phyloP scores from a whole-genome alignment of 2,888 invertebrate species.

The Napeogenes sylphis region DNA sequence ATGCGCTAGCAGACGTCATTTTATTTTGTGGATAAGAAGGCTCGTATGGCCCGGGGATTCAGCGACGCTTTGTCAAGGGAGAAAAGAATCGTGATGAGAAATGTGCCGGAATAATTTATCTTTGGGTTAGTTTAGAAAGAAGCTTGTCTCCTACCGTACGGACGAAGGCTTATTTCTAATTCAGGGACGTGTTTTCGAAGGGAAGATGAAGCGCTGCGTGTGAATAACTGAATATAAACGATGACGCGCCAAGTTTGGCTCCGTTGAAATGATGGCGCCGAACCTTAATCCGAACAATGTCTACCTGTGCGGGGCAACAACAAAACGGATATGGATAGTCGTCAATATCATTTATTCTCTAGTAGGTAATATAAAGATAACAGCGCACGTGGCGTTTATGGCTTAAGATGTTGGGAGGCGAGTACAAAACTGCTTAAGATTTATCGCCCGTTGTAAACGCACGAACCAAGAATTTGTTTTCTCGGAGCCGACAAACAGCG shows the following conservation, averaged over 20 bases:
- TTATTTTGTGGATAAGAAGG: slow-evolving; percentile 65
- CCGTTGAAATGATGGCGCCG: slow-evolving; percentile 43
- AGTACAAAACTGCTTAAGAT: slow-evolving; percentile 59
- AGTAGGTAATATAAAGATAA: slow-evolving; percentile 60
- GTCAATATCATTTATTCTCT: slow-evolving; percentile 58
- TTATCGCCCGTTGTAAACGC: slow-evolving; percentile 62
- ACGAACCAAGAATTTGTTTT: slow-evolving; percentile 61
- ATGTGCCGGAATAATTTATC: slow-evolving; percentile 72
- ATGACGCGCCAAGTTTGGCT: slow-evolving; percentile 45
- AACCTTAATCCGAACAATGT: slow-evolving; percentile 42
- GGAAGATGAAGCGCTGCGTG: slow-evolving; percentile 54
- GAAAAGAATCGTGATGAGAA: slow-evolving; percentile 70
- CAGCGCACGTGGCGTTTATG: slow-evolving; percentile 65
- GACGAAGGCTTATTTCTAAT: slow-evolving; percentile 65
- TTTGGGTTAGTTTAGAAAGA: slow-evolving; percentile 64
- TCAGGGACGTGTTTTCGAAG: slow-evolving; percentile 59
- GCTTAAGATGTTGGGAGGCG: slow-evolving; percentile 59
- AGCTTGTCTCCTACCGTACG: slow-evolving; percentile 55
- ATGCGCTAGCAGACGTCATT: slow-evolving; percentile 56
- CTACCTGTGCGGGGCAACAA: slow-evolving; percentile 40
- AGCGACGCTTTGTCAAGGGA: slow-evolving; percentile 62
- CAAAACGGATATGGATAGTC: slow-evolving; percentile 46
- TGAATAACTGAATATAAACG: slow-evolving; percentile 65
- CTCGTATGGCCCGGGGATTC: slow-evolving; percentile 64
- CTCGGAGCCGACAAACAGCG: slow-evolving; percentile 52